These are phyloP conservation scores for Buathra laborator DNA, from an alignment of 2,888 invertebrate genomes.

Conservation along the genomic window DNA sequence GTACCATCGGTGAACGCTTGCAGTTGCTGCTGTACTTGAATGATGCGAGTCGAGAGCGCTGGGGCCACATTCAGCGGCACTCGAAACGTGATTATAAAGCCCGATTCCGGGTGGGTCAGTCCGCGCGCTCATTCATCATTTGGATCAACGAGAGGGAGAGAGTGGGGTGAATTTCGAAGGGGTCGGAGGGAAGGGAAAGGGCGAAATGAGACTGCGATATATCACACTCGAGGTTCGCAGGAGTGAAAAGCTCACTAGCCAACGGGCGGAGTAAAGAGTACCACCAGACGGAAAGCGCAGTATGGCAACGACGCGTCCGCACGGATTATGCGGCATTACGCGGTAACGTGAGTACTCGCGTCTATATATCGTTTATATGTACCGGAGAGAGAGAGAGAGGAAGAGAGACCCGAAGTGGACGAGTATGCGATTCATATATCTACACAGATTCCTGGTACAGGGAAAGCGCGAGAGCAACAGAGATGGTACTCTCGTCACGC, in stretches of 20 bases:
- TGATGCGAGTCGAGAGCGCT: slow-evolving; percentile 51
- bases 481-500: slow-evolving; percentile 49
- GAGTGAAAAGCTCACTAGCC: slow-evolving; percentile 49
- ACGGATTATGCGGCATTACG: slow-evolving; percentile 63
- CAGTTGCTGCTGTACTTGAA: slow-evolving; percentile 50
- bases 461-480: too few species aligned
- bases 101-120: slow-evolving; percentile 72
- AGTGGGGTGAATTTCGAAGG: slow-evolving; percentile 9
- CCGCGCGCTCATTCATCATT: slow-evolving; percentile 77
- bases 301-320: slow-evolving; percentile 63
- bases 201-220: slow-evolving; percentile 45
- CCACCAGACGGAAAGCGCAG: slow-evolving; percentile 11
- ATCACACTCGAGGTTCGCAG: slow-evolving; percentile 44
- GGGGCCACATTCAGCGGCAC: slow-evolving; percentile 35
- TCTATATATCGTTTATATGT: neutral
- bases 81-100: slow-evolving; percentile 81
- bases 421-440: slow-evolving; percentile 10
- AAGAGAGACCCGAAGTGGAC: neutral
- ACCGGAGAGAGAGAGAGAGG: neutral
- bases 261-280: slow-evolving; percentile 12
- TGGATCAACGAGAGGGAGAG: slow-evolving; percentile 62
- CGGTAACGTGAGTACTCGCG: slow-evolving; percentile 18
- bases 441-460: neutral
- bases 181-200: neutral
- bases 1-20: slow-evolving; percentile 24